Percentiles rank a stretch among this genome's conserved stretches.
These are phyloP conservation scores for Chaetodon trifasciatus DNA, from an alignment of 2,797 vertebrate species.

Conservation along the genomic window DNA sequence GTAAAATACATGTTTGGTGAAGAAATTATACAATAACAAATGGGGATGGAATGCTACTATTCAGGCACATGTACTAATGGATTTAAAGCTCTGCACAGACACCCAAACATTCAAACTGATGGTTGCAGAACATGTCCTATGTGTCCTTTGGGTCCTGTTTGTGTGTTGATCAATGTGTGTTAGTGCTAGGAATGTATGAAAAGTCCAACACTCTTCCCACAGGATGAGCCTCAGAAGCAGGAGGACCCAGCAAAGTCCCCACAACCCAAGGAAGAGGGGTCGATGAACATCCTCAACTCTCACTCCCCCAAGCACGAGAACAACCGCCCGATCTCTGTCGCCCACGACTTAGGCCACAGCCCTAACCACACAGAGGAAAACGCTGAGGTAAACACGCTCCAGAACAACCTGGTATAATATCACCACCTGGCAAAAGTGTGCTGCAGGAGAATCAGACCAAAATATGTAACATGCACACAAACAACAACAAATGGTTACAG, in stretches of 20 bases:
- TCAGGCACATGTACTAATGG: background rate
- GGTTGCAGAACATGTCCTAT: background rate
- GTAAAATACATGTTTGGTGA: background rate
- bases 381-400: conserved; percentile 91
- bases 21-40: background rate
- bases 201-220: conserved; percentile 66
- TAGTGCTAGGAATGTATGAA: conserved; percentile 23
- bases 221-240: conserved; percentile 90
- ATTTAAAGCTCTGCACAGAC: background rate
- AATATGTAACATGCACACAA: conserved; percentile 38
- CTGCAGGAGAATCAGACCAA: conserved; percentile 55
- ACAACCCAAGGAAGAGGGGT: conserved; percentile 90
- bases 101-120: background rate
- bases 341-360: conserved; percentile 59
- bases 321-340: conserved; percentile 83
- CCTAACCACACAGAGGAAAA: conserved; percentile 80
- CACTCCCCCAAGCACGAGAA: conserved; percentile 91
- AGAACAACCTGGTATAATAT: conserved; percentile 94
- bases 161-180: background rate
- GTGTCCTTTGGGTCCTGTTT: background rate
- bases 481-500: conserved; percentile 21
- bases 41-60: background rate
- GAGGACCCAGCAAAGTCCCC: conserved; percentile 90
- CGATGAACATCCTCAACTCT: conserved; percentile 93
- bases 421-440: conserved; percentile 27